A percentile compares a stretch with the other conserved stretches of the same genome.
Evolutionary conservation across 2,888 invertebrate species (phyloP).

Genomic region (Sinopyrophorus schimmeli): DNA sequence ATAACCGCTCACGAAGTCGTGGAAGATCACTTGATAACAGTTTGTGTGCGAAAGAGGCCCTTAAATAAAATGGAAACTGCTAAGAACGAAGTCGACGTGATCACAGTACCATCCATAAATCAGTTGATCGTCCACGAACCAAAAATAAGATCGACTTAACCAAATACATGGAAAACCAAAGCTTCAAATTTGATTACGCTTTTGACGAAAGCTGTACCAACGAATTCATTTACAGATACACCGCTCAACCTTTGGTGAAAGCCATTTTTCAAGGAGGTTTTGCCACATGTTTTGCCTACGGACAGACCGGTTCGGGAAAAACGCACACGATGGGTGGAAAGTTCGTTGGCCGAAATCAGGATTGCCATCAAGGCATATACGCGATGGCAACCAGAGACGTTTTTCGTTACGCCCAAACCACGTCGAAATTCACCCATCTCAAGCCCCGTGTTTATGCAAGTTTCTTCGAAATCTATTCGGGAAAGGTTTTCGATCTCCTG

Average conservation of each 20-base stretch:
- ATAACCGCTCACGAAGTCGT: slow-evolving; percentile 82
- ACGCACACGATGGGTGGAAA: slow-evolving; percentile 99
- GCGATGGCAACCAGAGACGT: slow-evolving; percentile 96
- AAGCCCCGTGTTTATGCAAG: slow-evolving; percentile 90
- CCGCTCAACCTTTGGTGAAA: slow-evolving; percentile 95
- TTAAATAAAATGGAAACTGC: slow-evolving; percentile 87
- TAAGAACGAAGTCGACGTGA: slow-evolving; percentile 93
- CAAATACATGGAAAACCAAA: slow-evolving; percentile 97
- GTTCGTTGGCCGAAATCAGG: slow-evolving; percentile 91
- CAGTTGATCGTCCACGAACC: slow-evolving; percentile 92
- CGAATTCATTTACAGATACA: slow-evolving; percentile 96
- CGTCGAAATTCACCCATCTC: slow-evolving; percentile 78
- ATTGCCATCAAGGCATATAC: slow-evolving; percentile 96
- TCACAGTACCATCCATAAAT: slow-evolving; percentile 94
- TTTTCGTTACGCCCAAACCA: slow-evolving; percentile 76
- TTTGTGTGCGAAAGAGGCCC: slow-evolving; percentile 96
- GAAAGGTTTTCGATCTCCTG: slow-evolving; percentile 89
- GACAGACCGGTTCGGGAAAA: slow-evolving; percentile 97
- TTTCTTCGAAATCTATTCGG: slow-evolving; percentile 99
- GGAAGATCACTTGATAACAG: slow-evolving; percentile 97
- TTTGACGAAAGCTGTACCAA: slow-evolving; percentile 96
- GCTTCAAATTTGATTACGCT: slow-evolving; percentile 97
- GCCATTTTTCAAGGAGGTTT: slow-evolving; percentile 98
- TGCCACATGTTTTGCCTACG: slow-evolving; percentile 99
- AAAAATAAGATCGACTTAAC: slow-evolving; percentile 95